Percentiles rank a stretch among this genome's conserved stretches.
These are phyloP conservation scores for Cordylochernes scorpioides DNA, from an alignment of 2,888 invertebrate genomes.

Conservation along the genomic window DNA sequence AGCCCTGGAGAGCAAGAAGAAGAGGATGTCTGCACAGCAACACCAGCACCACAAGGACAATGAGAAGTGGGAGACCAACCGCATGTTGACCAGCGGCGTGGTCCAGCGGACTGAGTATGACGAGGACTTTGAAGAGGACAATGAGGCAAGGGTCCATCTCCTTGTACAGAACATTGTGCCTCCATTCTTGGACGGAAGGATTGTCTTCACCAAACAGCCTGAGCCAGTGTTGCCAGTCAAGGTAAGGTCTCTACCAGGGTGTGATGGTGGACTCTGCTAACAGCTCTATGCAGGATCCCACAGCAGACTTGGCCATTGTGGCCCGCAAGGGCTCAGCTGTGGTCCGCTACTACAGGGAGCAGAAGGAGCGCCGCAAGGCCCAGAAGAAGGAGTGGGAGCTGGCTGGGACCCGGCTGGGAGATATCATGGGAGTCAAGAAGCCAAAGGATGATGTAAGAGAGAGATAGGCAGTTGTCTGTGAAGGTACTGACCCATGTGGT, in stretches of 20 bases:
- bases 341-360: constrained; percentile 70
- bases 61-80: constrained; percentile 91
- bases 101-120: constrained; percentile 62
- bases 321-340: constrained; percentile 66
- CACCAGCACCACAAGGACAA: constrained; percentile 93
- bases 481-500: too few species aligned
- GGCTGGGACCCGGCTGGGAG: constrained; percentile 78
- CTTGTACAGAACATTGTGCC: constrained; percentile 94
- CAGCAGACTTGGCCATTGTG: constrained; percentile 86
- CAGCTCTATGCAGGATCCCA: constrained; percentile 40
- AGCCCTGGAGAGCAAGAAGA: constrained; percentile 62
- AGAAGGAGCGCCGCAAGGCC: constrained; percentile 80
- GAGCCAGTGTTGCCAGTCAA: constrained; percentile 88
- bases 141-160: constrained; percentile 73
- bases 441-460: constrained; percentile 35
- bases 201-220: constrained; percentile 95
- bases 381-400: constrained; percentile 98
- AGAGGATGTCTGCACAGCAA: constrained; percentile 77
- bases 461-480: too few species aligned
- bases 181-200: constrained; percentile 89
- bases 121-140: constrained; percentile 75
- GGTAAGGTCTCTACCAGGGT: constrained; percentile 21
- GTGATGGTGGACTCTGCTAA: not conserved
- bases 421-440: constrained; percentile 73
- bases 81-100: constrained; percentile 70